Conservation (phyloP, 2,797 vertebrate genomes). For the Protonibea diacanthus region DNA sequence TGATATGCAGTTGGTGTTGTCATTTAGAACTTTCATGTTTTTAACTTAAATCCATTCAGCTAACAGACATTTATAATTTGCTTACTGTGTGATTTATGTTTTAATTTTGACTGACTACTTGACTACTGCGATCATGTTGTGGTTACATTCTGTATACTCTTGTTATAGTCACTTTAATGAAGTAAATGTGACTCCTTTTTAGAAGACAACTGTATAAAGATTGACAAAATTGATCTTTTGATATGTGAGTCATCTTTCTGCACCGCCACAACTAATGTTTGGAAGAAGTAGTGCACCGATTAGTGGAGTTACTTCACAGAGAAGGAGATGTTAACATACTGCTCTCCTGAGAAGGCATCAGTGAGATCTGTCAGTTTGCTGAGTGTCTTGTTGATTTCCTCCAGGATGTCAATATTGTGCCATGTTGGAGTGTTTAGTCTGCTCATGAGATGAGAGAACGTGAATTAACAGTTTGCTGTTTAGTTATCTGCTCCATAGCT, state of each 20-base stretch:
- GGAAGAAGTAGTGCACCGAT: not conserved
- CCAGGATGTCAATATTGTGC: conserved; percentile 6
- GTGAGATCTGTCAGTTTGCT: conserved; percentile 8
- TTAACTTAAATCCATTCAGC: not conserved
- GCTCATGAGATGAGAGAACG: conserved; percentile 26
- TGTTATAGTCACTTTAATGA: not conserved
- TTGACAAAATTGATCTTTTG: conserved; percentile 1
- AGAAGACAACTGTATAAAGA: not conserved
- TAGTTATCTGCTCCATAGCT: conserved; percentile 21
- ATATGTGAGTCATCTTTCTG: not conserved
- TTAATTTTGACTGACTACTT: not conserved
- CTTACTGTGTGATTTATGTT: not conserved
- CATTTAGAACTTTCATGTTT: not conserved
- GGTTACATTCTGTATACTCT: not conserved
- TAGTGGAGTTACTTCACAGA: conserved; percentile 16
- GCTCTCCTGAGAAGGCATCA: conserved; percentile 19
- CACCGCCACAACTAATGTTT: not conserved
- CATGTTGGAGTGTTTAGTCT: conserved; percentile 1
- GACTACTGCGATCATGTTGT: not conserved
- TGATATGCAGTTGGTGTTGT: not conserved
- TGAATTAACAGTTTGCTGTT: conserved; percentile 18
- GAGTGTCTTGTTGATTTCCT: conserved; percentile 23
- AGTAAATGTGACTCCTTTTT: not conserved
- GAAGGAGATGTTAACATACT: conserved; percentile 1
- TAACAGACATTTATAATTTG: not conserved